Base-by-base conservation (phyloP, 2,888 invertebrate genomes). In the Papilio demoleus region DNA sequence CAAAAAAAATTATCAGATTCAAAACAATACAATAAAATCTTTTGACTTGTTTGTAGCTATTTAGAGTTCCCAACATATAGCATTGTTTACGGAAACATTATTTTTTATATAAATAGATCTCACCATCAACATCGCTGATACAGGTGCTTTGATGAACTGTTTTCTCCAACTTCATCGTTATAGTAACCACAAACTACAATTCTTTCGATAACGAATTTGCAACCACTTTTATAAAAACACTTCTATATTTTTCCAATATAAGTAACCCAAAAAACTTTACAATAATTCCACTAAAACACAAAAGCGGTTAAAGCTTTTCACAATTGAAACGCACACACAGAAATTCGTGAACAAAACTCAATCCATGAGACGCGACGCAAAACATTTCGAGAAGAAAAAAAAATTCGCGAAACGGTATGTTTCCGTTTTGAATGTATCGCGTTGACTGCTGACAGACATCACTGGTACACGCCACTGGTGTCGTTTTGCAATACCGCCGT, bases 401-500 rank as follows among this genome's bases (percentile, higher is more conserved):
- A 67, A 4, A 24, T 3, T 4, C n/a, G 27, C 14, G 58, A 71
- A 56, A 68, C 47, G 66, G 70, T 71, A 65, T 67, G 67, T 62
- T 53, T 17, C 68, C 75, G 73, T 65, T 68, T 58, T 61, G 27
- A 5, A 12, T 64, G 34, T 4, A 12, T n/a, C 65, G 66, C 56
- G 70, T 62, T 59, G 71, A 19, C 70, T 27, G 67, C 38, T 14
- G 17, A 22, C 47, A 47, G 27, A 42, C 42, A 58, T 61, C 31
- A 61, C 61, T 45, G 69, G 67, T 45, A 66, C 45, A 47, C 40
- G 40, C 58, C 63, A 31, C 68, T 68, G 27, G 47, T 17, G 24
- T 24, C 22, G 11, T 53, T 36, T 62, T 27, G 63, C 66, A 34
- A 19, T 9, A 9, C 31, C 78, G 80, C 73, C 74, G 72, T 83